phyloP scores from a whole-genome alignment of 1,140 invertebrate species.

The Anoplophora glabripennis region DNA sequence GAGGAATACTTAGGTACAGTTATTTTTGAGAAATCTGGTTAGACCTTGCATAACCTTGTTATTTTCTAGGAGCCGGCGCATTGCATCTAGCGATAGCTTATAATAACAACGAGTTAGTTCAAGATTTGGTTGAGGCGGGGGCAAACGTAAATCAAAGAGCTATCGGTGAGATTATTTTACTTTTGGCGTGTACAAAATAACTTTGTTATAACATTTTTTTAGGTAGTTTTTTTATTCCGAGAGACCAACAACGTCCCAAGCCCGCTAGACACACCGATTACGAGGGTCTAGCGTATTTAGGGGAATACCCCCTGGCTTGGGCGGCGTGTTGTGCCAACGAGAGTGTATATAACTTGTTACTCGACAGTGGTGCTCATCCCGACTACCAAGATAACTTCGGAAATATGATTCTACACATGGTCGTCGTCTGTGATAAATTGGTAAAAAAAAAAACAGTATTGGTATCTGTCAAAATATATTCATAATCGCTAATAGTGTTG shows the following conservation, averaged over 20 bases:
- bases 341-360: conserved; percentile 93
- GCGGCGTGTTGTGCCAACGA: conserved; percentile 95
- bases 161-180: conserved; percentile 58
- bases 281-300: conserved; percentile 91
- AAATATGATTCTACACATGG: conserved; percentile 98
- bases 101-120: conserved; percentile 92
- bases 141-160: conserved; percentile 90
- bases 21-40: not conserved
- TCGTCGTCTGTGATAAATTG: conserved; percentile 94
- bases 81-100: conserved; percentile 96
- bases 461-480: too few species aligned
- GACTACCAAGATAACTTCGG: conserved; percentile 88
- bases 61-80: conserved; percentile 75
- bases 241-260: conserved; percentile 79
- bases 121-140: conserved; percentile 85
- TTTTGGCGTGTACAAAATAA: too few species aligned
- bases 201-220: conserved; percentile 11
- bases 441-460: too few species aligned
- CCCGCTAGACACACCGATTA: conserved; percentile 84
- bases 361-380: conserved; percentile 89
- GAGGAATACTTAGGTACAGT: conserved; percentile 88
- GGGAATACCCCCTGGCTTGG: conserved; percentile 95
- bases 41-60: not conserved
- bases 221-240: conserved; percentile 87
- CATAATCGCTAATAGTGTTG: too few species aligned